phyloP scores from a whole-genome alignment of 2,888 invertebrate species.

The Osedax fenrisi region DNA sequence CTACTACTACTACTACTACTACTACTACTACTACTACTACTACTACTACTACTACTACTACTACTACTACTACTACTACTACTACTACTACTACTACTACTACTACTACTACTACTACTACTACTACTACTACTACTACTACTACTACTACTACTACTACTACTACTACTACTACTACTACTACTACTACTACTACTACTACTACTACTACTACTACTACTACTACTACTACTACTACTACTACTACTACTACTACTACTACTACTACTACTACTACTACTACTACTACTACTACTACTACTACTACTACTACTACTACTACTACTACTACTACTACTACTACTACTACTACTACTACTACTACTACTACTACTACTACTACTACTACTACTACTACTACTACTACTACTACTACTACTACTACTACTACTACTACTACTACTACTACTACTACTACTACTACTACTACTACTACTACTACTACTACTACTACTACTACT shows the following conservation, averaged over 20 bases:
- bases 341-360: neutral
- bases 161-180: neutral
- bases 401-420: neutral
- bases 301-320: neutral
- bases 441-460: neutral
- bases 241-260: neutral
- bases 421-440: neutral
- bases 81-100: no score
- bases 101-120: no score
- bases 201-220: neutral
- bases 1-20: no score
- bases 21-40: no score
- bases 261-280: neutral
- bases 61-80: no score
- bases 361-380: neutral
- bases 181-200: neutral
- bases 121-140: no score
- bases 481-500: neutral
- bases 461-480: neutral
- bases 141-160: neutral
- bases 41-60: no score
- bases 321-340: neutral
- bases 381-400: neutral
- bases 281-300: neutral
- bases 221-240: neutral